Base-by-base conservation (phyloP, 2,888 invertebrate genomes). In the Plusia festucae region DNA sequence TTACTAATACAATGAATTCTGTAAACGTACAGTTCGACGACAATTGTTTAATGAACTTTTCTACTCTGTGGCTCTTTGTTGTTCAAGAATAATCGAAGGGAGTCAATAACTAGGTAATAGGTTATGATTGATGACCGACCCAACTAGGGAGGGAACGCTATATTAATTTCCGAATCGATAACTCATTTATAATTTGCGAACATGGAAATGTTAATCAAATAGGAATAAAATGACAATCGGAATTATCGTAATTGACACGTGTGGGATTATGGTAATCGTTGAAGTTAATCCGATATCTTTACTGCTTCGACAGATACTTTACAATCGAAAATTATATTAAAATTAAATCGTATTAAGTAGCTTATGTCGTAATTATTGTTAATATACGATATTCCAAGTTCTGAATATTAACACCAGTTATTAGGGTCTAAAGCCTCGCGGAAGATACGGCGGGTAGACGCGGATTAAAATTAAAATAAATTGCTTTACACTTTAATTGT, bases 401-500 rank as follows among this genome's bases (percentile, higher is more conserved):
- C 73, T 78, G 84, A 88, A 88, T 88, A 91, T 90, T 88, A 88
- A 89, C 85, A 85, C 79, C 82, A 80, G 86, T 85, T 87, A 88
- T 90, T 88, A 89, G 78, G 82, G 83, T 80, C 81, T 79, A 81
- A 70, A 87, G 85, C 82, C 73, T 78, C 85, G 76, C 78, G 78
- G 84, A 83, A 85, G 87, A 87, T 82, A 20, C 46, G 85, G 85
- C 85, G 85, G 81, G 81, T 79, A 79, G 85, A 88, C 84, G 85
- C 76, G 87, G 93, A 91, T 93, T 94, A 92, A 93, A 94, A 93
- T 94, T 93, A 91, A 93, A 93, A 94, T 90, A 92, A 94, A 94
- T 94, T 92, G 89, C 90, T 90, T 93, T 90, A 93, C 91, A 91
- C 87, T 94, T 92, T 94, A 94, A 95, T 95, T 94, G 93, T 93